phyloP scores from a whole-genome alignment of 2,797 vertebrate species.

The Mastacembelus armatus region DNA sequence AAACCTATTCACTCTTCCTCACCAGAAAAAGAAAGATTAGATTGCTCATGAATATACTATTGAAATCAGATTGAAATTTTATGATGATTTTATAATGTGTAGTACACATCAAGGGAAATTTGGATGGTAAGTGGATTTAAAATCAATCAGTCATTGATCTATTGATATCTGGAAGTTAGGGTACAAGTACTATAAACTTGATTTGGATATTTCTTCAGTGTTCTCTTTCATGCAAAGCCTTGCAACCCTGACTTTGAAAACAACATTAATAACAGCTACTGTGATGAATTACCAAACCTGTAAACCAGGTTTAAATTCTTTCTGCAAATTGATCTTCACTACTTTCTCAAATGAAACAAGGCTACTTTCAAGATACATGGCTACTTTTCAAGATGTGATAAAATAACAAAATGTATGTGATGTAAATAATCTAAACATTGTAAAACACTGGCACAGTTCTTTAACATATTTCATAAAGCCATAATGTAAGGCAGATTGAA shows the following conservation, averaged over 20 bases:
- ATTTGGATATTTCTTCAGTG: neutral
- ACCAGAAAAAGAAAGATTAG: conserved; percentile 16
- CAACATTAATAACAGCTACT: neutral
- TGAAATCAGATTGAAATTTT: neutral
- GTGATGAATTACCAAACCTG: neutral
- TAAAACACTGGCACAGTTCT: neutral
- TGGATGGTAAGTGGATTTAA: neutral
- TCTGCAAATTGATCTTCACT: neutral
- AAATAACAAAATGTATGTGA: neutral
- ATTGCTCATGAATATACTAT: neutral
- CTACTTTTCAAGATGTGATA: no score
- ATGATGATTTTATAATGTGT: neutral
- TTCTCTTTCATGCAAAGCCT: neutral
- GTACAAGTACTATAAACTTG: neutral
- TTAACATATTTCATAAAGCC: neutral
- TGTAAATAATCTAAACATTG: neutral
- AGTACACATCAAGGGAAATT: neutral
- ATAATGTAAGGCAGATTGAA: neutral
- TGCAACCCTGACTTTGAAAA: neutral
- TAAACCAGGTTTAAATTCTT: neutral
- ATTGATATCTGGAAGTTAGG: neutral
- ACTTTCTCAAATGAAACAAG: neutral
- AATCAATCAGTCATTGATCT: neutral
- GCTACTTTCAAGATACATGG: neutral
- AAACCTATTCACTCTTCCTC: conserved; percentile 19